phyloP scores from a whole-genome alignment of 1,140 invertebrate species.

The Paracyclopina nana region DNA sequence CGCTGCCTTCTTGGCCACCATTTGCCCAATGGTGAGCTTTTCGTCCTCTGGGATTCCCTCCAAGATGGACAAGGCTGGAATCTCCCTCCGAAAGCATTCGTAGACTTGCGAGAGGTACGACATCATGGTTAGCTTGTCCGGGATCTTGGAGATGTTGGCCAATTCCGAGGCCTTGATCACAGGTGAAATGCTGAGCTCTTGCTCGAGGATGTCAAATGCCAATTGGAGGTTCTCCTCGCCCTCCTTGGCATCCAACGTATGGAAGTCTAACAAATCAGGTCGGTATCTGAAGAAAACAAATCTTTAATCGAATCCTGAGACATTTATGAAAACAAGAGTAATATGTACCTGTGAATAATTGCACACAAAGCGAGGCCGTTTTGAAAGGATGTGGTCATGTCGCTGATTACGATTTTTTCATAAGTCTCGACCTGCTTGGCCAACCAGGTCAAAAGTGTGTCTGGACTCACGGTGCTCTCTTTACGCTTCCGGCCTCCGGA shows the following conservation, averaged over 20 bases:
- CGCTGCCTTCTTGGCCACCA: conserved; percentile 10
- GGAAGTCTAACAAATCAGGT: conserved; percentile 62
- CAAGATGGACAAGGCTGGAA: conserved; percentile 37
- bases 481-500: conserved; percentile 7
- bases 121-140: conserved; percentile 53
- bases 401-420: conserved; percentile 40
- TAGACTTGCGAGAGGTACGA: conserved; percentile 71
- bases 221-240: conserved; percentile 48
- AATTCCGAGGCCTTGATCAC: conserved; percentile 64
- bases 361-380: conserved; percentile 56
- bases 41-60: background rate
- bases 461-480: conserved; percentile 45
- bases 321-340: no score
- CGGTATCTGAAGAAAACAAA: no score
- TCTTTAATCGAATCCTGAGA: no score
- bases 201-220: conserved; percentile 57
- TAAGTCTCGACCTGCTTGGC: conserved; percentile 46
- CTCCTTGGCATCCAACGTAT: conserved; percentile 40
- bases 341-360: conserved; percentile 55
- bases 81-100: conserved; percentile 56
- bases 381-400: conserved; percentile 45
- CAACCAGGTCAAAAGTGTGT: conserved; percentile 52
- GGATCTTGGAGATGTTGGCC: conserved; percentile 39
- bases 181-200: conserved; percentile 51
- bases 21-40: conserved; percentile 1